Evolutionary conservation across 1,140 invertebrate genomes (phyloP).

Genomic region (Drosophila jambulina): DNA sequence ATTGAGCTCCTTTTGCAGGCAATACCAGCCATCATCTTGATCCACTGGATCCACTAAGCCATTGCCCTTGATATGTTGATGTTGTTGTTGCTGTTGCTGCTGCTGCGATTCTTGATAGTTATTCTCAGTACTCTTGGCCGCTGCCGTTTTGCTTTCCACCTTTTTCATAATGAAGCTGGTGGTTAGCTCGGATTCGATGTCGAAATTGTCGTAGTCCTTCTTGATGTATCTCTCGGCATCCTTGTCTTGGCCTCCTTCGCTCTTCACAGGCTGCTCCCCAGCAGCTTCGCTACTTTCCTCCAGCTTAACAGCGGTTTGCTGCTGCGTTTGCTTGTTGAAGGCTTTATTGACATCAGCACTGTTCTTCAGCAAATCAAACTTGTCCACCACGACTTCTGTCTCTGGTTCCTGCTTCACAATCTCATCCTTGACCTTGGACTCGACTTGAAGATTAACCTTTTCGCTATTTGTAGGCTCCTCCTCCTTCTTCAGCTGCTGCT

Average conservation of each 20-base stretch:
- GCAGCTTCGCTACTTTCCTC: conserved; percentile 47
- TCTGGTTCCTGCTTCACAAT: conserved; percentile 72
- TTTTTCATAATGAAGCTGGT: conserved; percentile 84
- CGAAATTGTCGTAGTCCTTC: conserved; percentile 82
- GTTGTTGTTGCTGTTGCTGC: conserved; percentile 39
- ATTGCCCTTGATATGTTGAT: conserved; percentile 61
- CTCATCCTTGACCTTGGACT: conserved; percentile 71
- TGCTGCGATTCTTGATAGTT: conserved; percentile 41
- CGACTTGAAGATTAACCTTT: neutral
- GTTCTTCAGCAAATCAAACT: conserved; percentile 76
- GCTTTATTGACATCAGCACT: conserved; percentile 71
- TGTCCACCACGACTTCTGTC: conserved; percentile 52
- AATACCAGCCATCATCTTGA: conserved; percentile 88
- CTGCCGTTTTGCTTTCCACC: conserved; percentile 66
- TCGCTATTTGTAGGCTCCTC: conserved; percentile 44
- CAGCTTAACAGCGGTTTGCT: conserved; percentile 31
- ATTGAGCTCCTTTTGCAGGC: conserved; percentile 89
- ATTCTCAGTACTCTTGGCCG: conserved; percentile 20
- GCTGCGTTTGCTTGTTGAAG: conserved; percentile 46
- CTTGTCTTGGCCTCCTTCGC: conserved; percentile 36
- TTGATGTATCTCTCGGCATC: conserved; percentile 54
- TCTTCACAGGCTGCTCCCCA: conserved; percentile 36
- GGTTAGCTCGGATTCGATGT: conserved; percentile 83
- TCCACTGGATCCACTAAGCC: conserved; percentile 41
- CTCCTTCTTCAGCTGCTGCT: conserved; percentile 33